Conservation (phyloP, 2,113 vertebrate species). For the Petaurus breviceps region DNA sequence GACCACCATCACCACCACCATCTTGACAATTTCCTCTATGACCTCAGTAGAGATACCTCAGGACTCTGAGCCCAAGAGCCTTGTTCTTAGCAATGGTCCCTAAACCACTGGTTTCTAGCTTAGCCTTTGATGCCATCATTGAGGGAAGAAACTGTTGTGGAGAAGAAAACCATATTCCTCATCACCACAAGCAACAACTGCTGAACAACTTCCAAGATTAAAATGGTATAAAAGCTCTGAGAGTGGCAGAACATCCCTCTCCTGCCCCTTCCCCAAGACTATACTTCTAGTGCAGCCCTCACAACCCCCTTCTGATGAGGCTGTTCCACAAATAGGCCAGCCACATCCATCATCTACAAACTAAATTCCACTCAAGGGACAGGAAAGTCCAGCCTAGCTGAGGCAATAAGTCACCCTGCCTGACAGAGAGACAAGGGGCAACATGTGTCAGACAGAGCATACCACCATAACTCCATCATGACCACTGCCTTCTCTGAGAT, state of each 20-base stretch:
- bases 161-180: not conserved
- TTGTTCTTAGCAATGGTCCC: not conserved
- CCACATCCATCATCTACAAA: not conserved
- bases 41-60: not conserved
- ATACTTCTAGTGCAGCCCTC: not conserved
- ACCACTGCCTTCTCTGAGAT: not conserved
- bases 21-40: not conserved
- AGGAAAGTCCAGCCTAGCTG: not conserved
- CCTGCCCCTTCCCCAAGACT: not conserved
- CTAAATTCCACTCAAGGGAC: not conserved
- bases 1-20: not conserved
- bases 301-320: not conserved
- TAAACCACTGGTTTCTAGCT: not conserved
- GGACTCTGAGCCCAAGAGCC: not conserved
- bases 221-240: not conserved
- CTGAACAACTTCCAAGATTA: not conserved
- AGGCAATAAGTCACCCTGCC: not conserved
- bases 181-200: not conserved
- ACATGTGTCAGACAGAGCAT: not conserved
- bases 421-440: not conserved
- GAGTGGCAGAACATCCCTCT: not conserved
- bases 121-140: not conserved
- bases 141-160: not conserved
- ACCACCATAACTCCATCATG: not conserved
- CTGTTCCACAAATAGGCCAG: not conserved